Evolutionary conservation across 2,113 vertebrate species (phyloP).

Genomic region (Dicaeum eximium): DNA sequence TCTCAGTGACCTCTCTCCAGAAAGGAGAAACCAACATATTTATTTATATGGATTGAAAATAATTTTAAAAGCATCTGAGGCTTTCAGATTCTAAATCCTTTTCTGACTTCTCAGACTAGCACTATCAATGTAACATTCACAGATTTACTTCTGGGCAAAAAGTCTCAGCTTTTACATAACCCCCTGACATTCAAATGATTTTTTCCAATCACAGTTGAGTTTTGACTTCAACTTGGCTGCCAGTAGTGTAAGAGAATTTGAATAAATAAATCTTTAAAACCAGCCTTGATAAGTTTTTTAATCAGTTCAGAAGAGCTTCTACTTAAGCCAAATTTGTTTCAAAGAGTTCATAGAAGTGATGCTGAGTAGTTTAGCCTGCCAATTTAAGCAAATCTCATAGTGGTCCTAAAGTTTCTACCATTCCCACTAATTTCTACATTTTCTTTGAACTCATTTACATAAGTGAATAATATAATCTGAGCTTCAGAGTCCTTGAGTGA

Average conservation of each 20-base stretch:
- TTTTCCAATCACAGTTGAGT: background rate
- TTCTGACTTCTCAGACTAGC: background rate
- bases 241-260: background rate
- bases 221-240: constrained; percentile 12
- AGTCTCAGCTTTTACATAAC: background rate
- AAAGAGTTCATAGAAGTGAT: background rate
- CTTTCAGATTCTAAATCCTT: background rate
- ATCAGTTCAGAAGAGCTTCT: background rate
- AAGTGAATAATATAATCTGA: constrained; percentile 7
- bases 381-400: constrained; percentile 26
- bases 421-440: background rate
- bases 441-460: constrained; percentile 42
- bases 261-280: constrained; percentile 31
- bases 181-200: background rate
- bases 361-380: background rate
- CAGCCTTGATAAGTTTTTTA: constrained; percentile 8
- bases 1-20: background rate
- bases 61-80: background rate
- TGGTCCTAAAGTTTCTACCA: constrained; percentile 5
- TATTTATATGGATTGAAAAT: background rate
- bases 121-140: background rate
- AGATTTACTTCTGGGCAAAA: background rate
- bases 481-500: background rate
- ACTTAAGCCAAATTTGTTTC: constrained; percentile 5
- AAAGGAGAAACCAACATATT: background rate